Percentiles rank a stretch among this genome's conserved stretches.
These are phyloP conservation scores for Pteromalus puparum DNA, from an alignment of 1,140 invertebrate species.

Conservation along the genomic window DNA sequence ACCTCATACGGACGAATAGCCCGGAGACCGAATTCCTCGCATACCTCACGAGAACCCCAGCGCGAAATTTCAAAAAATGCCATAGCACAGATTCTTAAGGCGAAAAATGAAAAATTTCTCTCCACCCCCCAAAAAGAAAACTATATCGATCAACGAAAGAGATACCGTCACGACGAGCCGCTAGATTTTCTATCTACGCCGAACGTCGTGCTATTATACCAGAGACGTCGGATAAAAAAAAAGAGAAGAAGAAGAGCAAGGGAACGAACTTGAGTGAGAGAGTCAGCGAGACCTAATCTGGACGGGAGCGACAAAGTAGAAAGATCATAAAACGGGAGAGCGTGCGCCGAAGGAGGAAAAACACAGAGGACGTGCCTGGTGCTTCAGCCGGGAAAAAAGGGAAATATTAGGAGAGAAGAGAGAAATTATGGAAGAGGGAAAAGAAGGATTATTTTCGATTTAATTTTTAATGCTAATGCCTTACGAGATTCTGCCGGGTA, in stretches of 20 bases:
- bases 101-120: slow-evolving; percentile 10
- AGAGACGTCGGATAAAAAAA: slow-evolving; percentile 18
- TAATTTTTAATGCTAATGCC: not conserved
- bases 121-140: not conserved
- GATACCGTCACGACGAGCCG: slow-evolving; percentile 6
- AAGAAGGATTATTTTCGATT: not conserved
- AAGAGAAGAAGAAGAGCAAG: not conserved
- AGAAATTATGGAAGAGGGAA: not conserved
- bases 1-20: too few species aligned
- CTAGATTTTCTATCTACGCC: slow-evolving; percentile 33
- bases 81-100: not conserved
- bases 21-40: too few species aligned
- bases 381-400: not conserved
- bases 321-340: slow-evolving; percentile 29
- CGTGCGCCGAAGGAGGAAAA: not conserved
- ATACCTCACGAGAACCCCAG: too few species aligned
- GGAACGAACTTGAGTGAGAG: not conserved
- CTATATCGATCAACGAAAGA: slow-evolving; percentile 28
- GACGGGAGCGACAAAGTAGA: slow-evolving; percentile 17
- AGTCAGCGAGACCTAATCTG: slow-evolving; percentile 30
- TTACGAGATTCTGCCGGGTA: too few species aligned
- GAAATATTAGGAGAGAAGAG: not conserved
- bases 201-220: not conserved
- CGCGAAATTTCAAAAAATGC: too few species aligned
- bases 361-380: not conserved